A percentile compares a stretch with the other conserved stretches of the same genome.
These are phyloP conservation scores for Podarcis siculus DNA, from an alignment of 2,797 vertebrate species.

Conservation along the genomic window DNA sequence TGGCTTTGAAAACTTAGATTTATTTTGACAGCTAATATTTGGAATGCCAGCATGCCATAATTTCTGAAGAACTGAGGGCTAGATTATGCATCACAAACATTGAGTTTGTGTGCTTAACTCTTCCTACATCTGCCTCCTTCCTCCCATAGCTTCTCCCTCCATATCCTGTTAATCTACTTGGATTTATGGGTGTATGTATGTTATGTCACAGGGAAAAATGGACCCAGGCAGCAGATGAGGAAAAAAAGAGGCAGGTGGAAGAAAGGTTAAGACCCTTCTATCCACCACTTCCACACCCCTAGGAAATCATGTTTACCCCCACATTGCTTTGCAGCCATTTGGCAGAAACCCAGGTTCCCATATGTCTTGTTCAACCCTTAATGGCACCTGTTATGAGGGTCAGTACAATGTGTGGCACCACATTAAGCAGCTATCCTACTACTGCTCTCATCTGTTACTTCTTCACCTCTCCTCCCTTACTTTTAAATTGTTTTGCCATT, in stretches of 20 bases:
- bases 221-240: not conserved
- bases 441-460: too few relatives aligned
- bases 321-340: not conserved
- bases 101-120: not conserved
- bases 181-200: not conserved
- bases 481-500: too few relatives aligned
- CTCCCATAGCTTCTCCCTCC: not conserved
- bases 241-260: not conserved
- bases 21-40: not conserved
- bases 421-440: too few relatives aligned
- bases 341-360: not conserved
- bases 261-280: not conserved
- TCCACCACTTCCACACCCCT: not conserved
- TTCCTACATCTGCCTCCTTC: not conserved
- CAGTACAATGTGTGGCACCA: not conserved
- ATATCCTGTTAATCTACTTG: not conserved
- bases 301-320: not conserved
- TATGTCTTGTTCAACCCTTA: not conserved
- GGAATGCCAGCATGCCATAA: not conserved
- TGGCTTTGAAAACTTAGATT: not conserved
- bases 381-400: not conserved
- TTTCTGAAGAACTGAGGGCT: not conserved
- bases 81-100: not conserved
- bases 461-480: too few relatives aligned
- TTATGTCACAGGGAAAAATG: not conserved